These are phyloP conservation scores for Rhaphigaster nebulosa DNA, from an alignment of 2,888 invertebrate genomes.

Conservation along the genomic window DNA sequence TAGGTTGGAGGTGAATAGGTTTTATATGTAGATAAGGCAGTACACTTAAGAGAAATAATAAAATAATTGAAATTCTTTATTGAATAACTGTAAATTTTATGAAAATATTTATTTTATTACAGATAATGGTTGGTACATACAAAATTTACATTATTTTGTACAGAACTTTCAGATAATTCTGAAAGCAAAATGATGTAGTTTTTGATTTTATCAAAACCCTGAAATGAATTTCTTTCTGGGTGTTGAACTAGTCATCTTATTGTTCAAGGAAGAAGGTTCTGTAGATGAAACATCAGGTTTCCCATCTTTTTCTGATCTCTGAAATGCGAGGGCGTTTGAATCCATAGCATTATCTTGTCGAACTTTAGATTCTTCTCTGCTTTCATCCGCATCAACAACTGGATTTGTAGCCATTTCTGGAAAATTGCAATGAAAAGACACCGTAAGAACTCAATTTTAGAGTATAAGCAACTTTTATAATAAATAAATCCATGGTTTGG, in stretches of 20 bases:
- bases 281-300: neutral
- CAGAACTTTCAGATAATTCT: neutral
- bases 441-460: neutral
- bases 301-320: neutral
- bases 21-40: too few relatives aligned
- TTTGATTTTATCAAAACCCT: neutral
- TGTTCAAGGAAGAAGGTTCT: neutral
- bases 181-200: neutral
- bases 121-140: neutral
- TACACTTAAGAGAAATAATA: too few relatives aligned
- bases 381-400: neutral
- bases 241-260: neutral
- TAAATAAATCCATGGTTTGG: neutral
- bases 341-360: neutral
- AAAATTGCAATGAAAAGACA: neutral
- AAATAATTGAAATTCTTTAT: too few relatives aligned
- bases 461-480: neutral
- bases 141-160: neutral
- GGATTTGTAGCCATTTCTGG: neutral
- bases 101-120: neutral
- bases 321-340: neutral
- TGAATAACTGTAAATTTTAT: neutral
- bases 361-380: neutral
- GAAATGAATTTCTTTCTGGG: constrained; percentile 32
- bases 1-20: too few relatives aligned